Evolutionary conservation across 2,888 invertebrate genomes (phyloP), one percentile per base, ranked within the genome.

Genomic region (Clivina fossor): DNA sequence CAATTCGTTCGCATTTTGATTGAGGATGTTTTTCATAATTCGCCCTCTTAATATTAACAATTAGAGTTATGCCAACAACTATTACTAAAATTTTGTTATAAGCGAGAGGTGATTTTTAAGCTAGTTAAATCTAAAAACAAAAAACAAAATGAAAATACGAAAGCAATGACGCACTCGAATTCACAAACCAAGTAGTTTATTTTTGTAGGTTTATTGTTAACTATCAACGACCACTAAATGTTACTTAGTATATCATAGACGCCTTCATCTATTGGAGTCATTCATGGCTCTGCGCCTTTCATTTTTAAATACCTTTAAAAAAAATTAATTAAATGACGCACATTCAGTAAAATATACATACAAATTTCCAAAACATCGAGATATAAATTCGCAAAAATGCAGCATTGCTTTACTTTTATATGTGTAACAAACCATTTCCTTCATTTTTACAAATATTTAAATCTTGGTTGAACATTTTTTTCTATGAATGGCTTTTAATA

Each of bases 211-310:
- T 51, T 54, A 54, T 54, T 54, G 44, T 46, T 54, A 46, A 68
- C 62, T 62, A 65, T 65, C 68, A 68, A 69, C 69, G 71, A 73
- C 73, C 71, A 72, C 66, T 71, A 67, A 68, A 65, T 69, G 69
- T 72, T 71, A 67, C 64, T 46, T 54, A 56, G 53, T 58, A 59
- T 54, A 57, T 49, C 44, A 54, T 35, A 70, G 68, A 67, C 67
- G 70, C 69, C 69, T 71, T 71, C 66, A 69, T 69, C 68, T 69
- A 51, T 19, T 18, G 37, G 50, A 38, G 50, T 28, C 19, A 15
- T 15, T 43, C 13, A 4, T 15, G 40, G 32, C 47, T 47, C 19
- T 30, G 16, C 22, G 50, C 50, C 50, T 50, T 50, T 50, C 40
- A 40, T 38, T 50, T 50, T 40, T 20, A 35, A 38, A 44, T 32